These are phyloP conservation scores for Enteromius fasciolatus DNA, from an alignment of 2,797 vertebrate species.

Conservation along the genomic window DNA sequence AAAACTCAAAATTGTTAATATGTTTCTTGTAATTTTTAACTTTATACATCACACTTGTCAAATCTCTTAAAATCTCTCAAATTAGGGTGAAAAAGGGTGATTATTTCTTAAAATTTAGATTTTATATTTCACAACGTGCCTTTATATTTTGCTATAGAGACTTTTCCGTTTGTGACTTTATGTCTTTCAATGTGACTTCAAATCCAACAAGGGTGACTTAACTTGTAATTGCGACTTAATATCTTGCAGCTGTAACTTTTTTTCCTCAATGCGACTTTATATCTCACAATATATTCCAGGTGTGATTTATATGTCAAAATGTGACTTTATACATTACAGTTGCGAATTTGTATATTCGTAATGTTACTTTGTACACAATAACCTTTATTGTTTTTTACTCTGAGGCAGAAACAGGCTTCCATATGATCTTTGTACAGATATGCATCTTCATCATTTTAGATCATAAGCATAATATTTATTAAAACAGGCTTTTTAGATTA, in stretches of 20 bases:
- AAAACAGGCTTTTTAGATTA: background rate
- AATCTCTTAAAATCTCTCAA: no score
- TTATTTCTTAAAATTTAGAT: background rate
- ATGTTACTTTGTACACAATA: background rate
- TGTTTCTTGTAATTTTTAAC: background rate
- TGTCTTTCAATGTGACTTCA: no score
- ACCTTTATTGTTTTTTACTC: background rate
- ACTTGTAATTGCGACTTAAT: background rate
- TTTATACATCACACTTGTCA: background rate
- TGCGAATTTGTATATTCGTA: background rate
- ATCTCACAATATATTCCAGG: background rate
- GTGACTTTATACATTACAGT: background rate
- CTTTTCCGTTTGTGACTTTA: no score
- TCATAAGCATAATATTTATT: background rate
- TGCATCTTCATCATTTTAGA: background rate
- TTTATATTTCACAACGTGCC: background rate
- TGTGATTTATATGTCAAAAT: background rate
- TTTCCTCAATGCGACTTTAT: background rate
- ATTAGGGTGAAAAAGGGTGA: background rate
- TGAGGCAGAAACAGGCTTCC: background rate
- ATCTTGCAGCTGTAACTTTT: background rate
- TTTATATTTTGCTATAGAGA: no score
- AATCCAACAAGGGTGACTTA: background rate
- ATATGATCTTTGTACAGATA: background rate
- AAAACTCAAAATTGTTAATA: background rate